Conservation (phyloP, 2,113 vertebrate genomes). For the Psettodes erumei region DNA sequence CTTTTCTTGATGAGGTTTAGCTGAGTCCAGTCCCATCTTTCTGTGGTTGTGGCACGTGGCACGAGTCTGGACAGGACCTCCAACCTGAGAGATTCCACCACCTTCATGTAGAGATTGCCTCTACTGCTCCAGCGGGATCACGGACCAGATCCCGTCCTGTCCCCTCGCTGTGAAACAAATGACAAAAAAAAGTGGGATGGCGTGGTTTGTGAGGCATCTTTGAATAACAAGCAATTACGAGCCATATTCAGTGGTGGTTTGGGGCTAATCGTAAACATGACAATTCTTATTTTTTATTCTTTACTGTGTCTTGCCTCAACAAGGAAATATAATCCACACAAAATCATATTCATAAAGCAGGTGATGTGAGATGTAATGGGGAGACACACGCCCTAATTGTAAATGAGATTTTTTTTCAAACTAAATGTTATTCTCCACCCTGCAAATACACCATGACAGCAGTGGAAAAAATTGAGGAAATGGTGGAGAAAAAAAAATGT, state of each 20-base stretch:
- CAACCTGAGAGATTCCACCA: constrained; percentile 20
- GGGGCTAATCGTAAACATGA: constrained; percentile 39
- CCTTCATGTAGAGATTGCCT: constrained; percentile 61
- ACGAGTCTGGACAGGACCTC: constrained; percentile 21
- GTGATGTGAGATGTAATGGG: constrained; percentile 34
- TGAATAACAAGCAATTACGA: constrained; percentile 43
- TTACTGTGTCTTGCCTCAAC: constrained; percentile 1
- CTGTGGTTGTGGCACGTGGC: background rate
- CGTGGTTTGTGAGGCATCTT: constrained; percentile 30
- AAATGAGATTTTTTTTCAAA: constrained; percentile 53
- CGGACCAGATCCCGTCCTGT: constrained; percentile 22
- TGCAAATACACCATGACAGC: constrained; percentile 53
- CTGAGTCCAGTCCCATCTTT: constrained; percentile 48
- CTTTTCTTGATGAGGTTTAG: constrained; percentile 37
- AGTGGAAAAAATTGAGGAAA: constrained; percentile 58
- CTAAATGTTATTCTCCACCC: constrained; percentile 55
- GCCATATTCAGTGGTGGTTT: constrained; percentile 14
- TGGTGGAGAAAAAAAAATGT: constrained; percentile 22
- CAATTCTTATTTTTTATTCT: constrained; percentile 26
- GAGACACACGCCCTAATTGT: constrained; percentile 56
- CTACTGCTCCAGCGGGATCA: constrained; percentile 59
- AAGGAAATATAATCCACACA: constrained; percentile 39
- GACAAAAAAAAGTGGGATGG: constrained; percentile 40
- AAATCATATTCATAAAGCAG: constrained; percentile 41
- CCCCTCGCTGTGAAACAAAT: background rate